Evolutionary conservation across 2,888 invertebrate genomes (phyloP), one percentile per base, ranked within the genome.

Genomic region (Erebia ligea): DNA sequence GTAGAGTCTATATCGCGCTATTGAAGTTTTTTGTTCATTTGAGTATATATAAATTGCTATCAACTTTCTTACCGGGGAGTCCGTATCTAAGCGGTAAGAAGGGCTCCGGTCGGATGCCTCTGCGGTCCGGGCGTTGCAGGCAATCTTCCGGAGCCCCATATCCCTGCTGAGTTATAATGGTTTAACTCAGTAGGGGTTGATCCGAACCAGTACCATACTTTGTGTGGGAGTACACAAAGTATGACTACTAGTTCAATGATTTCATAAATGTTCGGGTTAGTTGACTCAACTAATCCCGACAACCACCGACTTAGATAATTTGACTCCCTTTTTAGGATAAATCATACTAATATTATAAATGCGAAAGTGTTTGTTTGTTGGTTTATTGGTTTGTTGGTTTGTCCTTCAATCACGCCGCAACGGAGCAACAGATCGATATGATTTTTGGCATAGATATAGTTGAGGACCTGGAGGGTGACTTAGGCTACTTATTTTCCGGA

Each of bases 51-150:
- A 21, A 34, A 21, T 13, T 21, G 6, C 17, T 11, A 10, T 11
- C 13, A 56, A 0, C 21, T 11, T 21, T 0, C 2, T 13, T 19
- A 0, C 56, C 21, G 21, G 56, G 56, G 9, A 56, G 56, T 56
- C 56, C 56, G 56, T 56, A 56, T 56, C 21, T 56, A 56, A 10
- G 56, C 13, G 56, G 56, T 21, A 56, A 56, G 56, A 56, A 56
- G 56, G 56, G 1, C 10, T 10, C 13, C 21, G 10, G 2, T 21
- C 8, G 21, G 2, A 19, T 19, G 10, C 19, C 17, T 8, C 17
- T 17, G 6, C 52, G 17, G 17, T 17, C 9, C 54, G 11, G 19
- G 11, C 9, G 54, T 13, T 56, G 56, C 13, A 5, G 52, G 21
- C 21, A 34, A 21, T 21, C 56, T 56, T 56, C 56, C 13, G 21